Evolutionary conservation across 2,797 vertebrate species (phyloP).

Genomic region (Karalla daura): DNA sequence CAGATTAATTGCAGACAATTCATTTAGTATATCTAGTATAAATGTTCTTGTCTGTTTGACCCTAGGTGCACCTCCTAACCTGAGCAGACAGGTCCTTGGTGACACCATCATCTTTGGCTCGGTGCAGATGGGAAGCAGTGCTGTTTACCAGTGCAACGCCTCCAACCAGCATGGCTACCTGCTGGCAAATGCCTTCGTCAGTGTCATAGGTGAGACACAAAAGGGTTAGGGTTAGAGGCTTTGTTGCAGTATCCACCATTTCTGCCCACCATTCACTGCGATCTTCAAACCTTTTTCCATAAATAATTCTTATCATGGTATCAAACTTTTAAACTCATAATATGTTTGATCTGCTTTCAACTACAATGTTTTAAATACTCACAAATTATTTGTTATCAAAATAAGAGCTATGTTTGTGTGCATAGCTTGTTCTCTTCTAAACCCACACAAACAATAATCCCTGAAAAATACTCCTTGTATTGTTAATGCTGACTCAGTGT

Average conservation of each 20-base stretch:
- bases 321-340: too few species aligned
- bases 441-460: too few species aligned
- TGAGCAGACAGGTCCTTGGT: constrained; percentile 86
- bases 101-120: constrained; percentile 95
- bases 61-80: constrained; percentile 82
- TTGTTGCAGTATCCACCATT: too few species aligned
- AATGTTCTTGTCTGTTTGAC: neutral
- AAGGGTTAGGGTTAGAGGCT: neutral
- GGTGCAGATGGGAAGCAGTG: constrained; percentile 92
- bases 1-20: too few species aligned
- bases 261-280: too few species aligned
- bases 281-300: too few species aligned
- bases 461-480: neutral
- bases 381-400: neutral
- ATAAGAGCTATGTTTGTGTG: neutral
- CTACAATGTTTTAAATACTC: neutral
- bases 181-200: constrained; percentile 95
- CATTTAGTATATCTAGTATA: too few species aligned
- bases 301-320: neutral
- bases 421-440: too few species aligned
- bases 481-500: neutral
- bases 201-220: constrained; percentile 88
- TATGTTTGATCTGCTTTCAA: neutral
- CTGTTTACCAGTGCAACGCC: constrained; percentile 96
- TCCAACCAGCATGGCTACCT: constrained; percentile 97